phyloP scores from a whole-genome alignment of 2,888 invertebrate genomes.

The Pachliopta kotzebuea region DNA sequence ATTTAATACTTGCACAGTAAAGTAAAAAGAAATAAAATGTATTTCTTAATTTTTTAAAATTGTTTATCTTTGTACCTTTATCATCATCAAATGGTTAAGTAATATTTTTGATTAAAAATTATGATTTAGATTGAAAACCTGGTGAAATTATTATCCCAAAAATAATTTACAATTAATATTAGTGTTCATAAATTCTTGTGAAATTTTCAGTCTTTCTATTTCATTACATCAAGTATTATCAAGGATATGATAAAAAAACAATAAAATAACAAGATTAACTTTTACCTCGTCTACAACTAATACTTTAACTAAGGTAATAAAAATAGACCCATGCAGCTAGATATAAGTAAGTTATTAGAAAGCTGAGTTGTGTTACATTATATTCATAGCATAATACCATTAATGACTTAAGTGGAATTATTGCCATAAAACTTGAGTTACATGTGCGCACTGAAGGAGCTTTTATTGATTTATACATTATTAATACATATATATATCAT shows the following conservation, averaged over 20 bases:
- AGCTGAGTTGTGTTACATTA: neutral
- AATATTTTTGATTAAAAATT: too few relatives aligned
- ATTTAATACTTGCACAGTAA: neutral
- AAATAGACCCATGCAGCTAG: neutral
- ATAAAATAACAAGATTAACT: too few relatives aligned
- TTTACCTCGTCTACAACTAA: too few relatives aligned
- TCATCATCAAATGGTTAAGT: neutral
- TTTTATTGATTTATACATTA: slow-evolving; percentile 3
- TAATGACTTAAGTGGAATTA: slow-evolving; percentile 2
- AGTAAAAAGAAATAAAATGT: neutral
- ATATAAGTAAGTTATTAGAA: neutral
- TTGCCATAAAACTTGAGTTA: slow-evolving; percentile 13
- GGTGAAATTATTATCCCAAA: neutral
- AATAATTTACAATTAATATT: too few relatives aligned
- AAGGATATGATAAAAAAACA: too few relatives aligned
- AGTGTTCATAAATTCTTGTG: too few relatives aligned
- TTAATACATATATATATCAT: neutral
- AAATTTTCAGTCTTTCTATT: too few relatives aligned
- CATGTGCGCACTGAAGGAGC: neutral
- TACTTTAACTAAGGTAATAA: neutral
- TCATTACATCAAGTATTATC: too few relatives aligned
- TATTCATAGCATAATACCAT: neutral
- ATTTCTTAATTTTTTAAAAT: neutral
- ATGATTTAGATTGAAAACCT: too few relatives aligned
- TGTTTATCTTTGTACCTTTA: neutral